These are phyloP conservation scores for Myopa tessellatipennis DNA, from an alignment of 2,888 invertebrate species.

Conservation along the genomic window DNA sequence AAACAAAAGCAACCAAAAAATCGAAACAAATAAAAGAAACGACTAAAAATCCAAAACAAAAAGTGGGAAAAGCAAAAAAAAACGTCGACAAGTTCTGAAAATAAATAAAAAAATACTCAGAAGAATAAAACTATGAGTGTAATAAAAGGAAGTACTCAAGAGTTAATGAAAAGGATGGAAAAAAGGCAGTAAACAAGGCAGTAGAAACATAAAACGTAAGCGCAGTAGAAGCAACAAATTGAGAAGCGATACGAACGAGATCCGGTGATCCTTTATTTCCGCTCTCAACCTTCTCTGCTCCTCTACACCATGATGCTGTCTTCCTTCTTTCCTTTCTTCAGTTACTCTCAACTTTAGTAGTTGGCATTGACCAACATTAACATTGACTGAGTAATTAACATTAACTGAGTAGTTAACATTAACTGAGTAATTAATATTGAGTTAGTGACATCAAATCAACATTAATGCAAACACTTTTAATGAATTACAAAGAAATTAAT, in stretches of 20 bases:
- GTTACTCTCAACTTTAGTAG: too few relatives aligned
- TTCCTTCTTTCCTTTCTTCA: conserved; percentile 23
- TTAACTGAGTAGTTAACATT: too few relatives aligned
- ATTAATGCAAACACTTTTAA: too few relatives aligned
- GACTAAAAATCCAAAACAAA: background rate
- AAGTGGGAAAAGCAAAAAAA: background rate
- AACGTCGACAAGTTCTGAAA: too few relatives aligned
- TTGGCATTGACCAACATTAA: too few relatives aligned
- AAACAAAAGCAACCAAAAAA: conserved; percentile 8
- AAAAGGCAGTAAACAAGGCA: background rate
- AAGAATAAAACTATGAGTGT: background rate
- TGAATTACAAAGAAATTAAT: too few relatives aligned
- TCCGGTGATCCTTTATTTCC: background rate
- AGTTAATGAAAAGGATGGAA: background rate
- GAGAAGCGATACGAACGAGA: background rate
- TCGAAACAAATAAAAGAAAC: background rate
- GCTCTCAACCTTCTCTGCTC: background rate
- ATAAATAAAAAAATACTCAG: background rate
- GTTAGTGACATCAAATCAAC: conserved; percentile 25
- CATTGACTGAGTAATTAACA: too few relatives aligned
- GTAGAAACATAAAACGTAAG: background rate
- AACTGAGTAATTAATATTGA: too few relatives aligned
- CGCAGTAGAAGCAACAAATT: background rate
- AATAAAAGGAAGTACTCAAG: background rate
- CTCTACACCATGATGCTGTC: background rate